A percentile compares a stretch with the other conserved stretches of the same genome.
phyloP scores from a whole-genome alignment of 2,113 vertebrate species.

The Saguinus midas region DNA sequence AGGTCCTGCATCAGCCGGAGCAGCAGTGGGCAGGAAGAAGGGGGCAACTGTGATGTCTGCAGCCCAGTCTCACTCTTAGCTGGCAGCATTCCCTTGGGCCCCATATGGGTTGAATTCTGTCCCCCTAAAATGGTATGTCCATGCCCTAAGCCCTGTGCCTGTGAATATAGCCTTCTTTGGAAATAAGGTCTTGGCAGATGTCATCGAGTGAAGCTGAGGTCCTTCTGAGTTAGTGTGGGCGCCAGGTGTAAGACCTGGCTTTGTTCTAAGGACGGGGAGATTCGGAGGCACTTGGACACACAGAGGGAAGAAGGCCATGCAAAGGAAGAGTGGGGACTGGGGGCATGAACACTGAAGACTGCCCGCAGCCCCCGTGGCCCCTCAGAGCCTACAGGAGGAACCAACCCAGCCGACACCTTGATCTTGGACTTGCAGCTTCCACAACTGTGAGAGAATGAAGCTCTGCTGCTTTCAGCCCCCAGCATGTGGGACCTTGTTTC shows the following conservation, averaged over 20 bases:
- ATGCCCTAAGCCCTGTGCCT: not conserved
- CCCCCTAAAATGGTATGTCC: accelerated
- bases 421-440: not conserved
- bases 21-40: not conserved
- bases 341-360: accelerated
- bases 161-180: too few relatives aligned
- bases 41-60: not conserved
- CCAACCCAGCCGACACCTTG: accelerated
- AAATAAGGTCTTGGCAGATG: not conserved
- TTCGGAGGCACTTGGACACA: not conserved
- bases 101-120: not conserved
- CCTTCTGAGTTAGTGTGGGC: not conserved
- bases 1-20: not conserved
- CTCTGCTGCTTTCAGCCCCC: not conserved
- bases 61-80: not conserved
- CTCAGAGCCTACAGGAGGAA: not conserved
- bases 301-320: not conserved
- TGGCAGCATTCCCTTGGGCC: not conserved
- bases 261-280: not conserved
- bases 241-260: not conserved
- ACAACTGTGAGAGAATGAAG: too few relatives aligned
- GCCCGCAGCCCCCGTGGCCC: not conserved
- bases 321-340: not conserved
- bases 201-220: not conserved
- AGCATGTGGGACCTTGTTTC: not conserved